Conservation (phyloP, 2,888 invertebrate species). For the Amphipoea lucens region DNA sequence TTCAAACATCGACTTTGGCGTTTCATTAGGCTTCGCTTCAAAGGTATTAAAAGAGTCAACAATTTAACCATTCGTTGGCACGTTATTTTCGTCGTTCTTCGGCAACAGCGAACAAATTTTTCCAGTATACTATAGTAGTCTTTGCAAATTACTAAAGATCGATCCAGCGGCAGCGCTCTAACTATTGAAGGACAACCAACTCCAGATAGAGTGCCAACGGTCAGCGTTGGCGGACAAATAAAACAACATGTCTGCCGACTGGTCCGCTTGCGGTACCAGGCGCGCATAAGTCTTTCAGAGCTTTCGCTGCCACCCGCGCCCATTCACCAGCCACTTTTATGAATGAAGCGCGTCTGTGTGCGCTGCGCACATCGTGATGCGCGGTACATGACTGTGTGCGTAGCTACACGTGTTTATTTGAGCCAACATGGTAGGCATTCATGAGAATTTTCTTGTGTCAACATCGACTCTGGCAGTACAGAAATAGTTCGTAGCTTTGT, state of each 20-base stretch:
- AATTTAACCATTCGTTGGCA: no score
- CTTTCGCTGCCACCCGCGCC: constrained; percentile 76
- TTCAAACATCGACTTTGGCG: not conserved
- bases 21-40: not conserved
- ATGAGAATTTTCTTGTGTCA: constrained; percentile 90
- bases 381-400: constrained; percentile 68
- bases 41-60: not conserved
- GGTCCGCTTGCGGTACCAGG: constrained; percentile 84
- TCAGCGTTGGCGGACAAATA: constrained; percentile 72
- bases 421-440: constrained; percentile 87
- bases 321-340: constrained; percentile 84
- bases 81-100: not conserved
- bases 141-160: not conserved
- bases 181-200: constrained; percentile 28
- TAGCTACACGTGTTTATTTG: constrained; percentile 86
- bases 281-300: constrained; percentile 79
- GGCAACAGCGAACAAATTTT: not conserved
- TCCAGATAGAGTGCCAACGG: constrained; percentile 18
- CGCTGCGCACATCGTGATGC: constrained; percentile 65
- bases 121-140: no score
- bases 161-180: not conserved
- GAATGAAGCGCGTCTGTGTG: constrained; percentile 79
- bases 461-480: constrained; percentile 84
- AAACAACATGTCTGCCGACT: constrained; percentile 86
- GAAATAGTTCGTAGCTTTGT: constrained; percentile 87